Evolutionary conservation across 2,888 invertebrate species (phyloP), one percentile per base, ranked within the genome.

Genomic region (Horisme vitalbata): DNA sequence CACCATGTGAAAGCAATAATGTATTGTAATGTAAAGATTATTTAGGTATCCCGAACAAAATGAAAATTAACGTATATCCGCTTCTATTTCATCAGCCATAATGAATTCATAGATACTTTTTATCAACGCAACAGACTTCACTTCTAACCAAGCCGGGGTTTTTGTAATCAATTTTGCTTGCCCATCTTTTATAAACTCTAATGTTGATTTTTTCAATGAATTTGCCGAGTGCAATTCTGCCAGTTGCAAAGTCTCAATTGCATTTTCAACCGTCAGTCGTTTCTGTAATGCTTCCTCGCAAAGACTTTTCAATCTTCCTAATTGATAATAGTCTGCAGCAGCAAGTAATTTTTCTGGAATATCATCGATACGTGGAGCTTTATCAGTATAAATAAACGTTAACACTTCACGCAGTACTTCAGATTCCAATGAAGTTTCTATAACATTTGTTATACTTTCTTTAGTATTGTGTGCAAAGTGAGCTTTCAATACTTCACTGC

Each of bases 141-240:
- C 72, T 35, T 75, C 77, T 1, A 71, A 65, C 89, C 89, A 89
- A 0, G 85, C 85, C 7, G 83, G 79, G 20, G 88, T 88, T 53
- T 83, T 83, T 1, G 83, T 84, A 4, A 89, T 85, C 8, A 84
- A 63, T 41, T 75, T 77, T 1, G 84, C 84, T 61, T 87, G 83
- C 2, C 88, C 89, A 62, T 88, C 88, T 57, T 85, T 86, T 6
- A 89, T 85, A 33, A 86, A 89, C 49, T 88, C 88, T 9, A 88
- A 61, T 0, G 85, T 83, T 8, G 78, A 62, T 41, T 78, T 74
- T 45, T 79, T 84, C 6, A 89, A 63, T 2, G 69, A 64, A 45
- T 72, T 75, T 1, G 89, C 88, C 0, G 84, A 85, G 57, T 89
- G 83, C 20, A 88, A 63, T 49, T 88, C 87, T 1, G 89, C 88